phyloP scores from a whole-genome alignment of 2,797 vertebrate species.

The Amazona ochrocephala region DNA sequence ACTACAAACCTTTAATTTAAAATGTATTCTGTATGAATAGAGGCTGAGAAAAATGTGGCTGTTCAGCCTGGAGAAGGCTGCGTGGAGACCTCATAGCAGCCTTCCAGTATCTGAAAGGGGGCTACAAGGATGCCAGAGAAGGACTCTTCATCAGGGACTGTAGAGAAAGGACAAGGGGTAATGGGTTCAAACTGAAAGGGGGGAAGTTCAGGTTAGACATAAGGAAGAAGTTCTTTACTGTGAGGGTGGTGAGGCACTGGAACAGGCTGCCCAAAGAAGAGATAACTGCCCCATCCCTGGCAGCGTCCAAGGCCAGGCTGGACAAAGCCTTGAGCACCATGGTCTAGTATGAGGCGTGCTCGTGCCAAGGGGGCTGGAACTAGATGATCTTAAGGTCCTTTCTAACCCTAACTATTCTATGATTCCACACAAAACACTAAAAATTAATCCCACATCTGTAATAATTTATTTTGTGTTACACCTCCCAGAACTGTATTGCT shows the following conservation, averaged over 20 bases:
- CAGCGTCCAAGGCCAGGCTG: too few relatives aligned
- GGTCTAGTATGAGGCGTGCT: too few relatives aligned
- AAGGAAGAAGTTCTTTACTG: too few relatives aligned
- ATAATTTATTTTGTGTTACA: background rate
- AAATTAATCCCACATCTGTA: background rate
- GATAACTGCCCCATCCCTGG: too few relatives aligned
- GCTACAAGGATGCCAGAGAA: background rate
- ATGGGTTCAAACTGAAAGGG: background rate
- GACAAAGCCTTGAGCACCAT: too few relatives aligned
- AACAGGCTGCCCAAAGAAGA: too few relatives aligned
- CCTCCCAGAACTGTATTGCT: rapidly evolving
- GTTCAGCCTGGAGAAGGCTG: background rate
- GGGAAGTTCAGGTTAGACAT: too few relatives aligned
- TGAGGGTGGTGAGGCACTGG: too few relatives aligned
- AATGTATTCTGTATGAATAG: background rate
- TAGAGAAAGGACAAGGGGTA: background rate
- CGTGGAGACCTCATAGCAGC: background rate
- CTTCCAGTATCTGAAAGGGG: background rate
- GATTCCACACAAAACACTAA: background rate
- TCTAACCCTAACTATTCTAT: background rate
- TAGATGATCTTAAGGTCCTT: background rate
- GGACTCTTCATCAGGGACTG: background rate
- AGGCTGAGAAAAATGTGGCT: background rate
- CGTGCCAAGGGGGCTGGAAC: background rate
- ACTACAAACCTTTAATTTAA: background rate